phyloP scores from a whole-genome alignment of 2,113 vertebrate species.

The Tragelaphus strepsiceros region DNA sequence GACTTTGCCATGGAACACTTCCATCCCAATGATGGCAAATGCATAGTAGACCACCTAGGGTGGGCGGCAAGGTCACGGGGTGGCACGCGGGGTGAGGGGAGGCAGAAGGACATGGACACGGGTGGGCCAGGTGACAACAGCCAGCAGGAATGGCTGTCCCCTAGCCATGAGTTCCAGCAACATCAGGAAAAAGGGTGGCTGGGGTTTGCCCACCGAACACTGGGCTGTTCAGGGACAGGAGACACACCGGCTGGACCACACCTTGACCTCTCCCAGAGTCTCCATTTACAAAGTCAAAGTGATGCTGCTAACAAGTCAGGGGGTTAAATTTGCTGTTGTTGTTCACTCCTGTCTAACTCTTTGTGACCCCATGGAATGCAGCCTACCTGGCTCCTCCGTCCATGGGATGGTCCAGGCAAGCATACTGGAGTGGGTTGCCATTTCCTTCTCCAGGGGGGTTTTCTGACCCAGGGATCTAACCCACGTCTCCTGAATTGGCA shows the following conservation, averaged over 20 bases:
- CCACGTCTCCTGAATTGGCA: neutral
- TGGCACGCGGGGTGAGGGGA: rapidly evolving
- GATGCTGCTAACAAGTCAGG: neutral
- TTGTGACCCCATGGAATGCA: neutral
- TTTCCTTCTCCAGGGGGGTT: neutral
- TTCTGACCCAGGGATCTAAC: neutral
- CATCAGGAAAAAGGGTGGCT: neutral
- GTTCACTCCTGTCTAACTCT: neutral
- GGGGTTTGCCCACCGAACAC: rapidly evolving
- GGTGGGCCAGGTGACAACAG: rapidly evolving
- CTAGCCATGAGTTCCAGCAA: neutral
- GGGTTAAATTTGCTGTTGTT: neutral
- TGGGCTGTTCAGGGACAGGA: no score
- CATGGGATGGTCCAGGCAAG: neutral
- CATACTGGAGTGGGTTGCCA: neutral
- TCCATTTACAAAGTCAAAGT: neutral
- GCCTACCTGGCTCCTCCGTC: neutral
- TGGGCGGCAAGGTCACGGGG: neutral
- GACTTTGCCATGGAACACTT: constrained; percentile 88
- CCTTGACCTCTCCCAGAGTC: no score
- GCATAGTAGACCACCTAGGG: constrained; percentile 91
- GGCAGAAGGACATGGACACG: rapidly evolving
- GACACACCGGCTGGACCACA: neutral
- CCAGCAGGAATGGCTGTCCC: neutral
- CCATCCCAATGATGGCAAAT: constrained; percentile 95